Evolutionary conservation across 1,140 invertebrate species (phyloP), one percentile per base, ranked within the genome.

Genomic region (Penaeus chinensis): DNA sequence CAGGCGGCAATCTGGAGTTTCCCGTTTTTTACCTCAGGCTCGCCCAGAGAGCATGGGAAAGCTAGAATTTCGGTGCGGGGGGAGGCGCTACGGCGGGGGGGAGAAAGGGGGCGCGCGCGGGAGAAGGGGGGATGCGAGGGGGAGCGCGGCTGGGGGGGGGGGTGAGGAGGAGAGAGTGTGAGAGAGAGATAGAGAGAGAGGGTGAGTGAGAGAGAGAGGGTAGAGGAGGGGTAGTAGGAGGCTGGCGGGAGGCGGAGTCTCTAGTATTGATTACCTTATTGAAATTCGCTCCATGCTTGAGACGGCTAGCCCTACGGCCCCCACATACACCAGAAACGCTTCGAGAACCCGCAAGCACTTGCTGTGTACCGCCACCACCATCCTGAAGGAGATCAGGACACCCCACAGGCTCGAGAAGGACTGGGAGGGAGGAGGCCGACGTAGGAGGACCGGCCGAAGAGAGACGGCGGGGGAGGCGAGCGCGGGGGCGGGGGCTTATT

Each of bases 241-340:
- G 81, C 85, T 82, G 80, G 61, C 81, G 80, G 85, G 85, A 79
- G 85, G 85, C 85, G 85, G 85, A 87, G 85, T 77, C 85, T 87
- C 85, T 81, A 69, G 85, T 87, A 87, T 87, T 87, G 85, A 87
- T 87, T 87, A 87, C 81, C 85, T 87, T 87, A 87, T 87, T 87
- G 85, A 87, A 87, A 87, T 87, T 87, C 85, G 80, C 80, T 80
- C 85, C 85, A 87, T 87, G 85, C 85, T 87, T 87, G 80, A 87
- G 85, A 87, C 85, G 85, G 76, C 78, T 82, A 71, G 54, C 80
- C 80, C 69, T 69, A 78, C 10, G 60, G 42, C 80, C 69, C 78
- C 54, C 65, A 63, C 54, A 54, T 1, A 16, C 7, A 54, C 54
- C 54, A 8, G 54, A 13, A 54, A 54, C 54, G 54, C 54, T 69